Conservation (phyloP, 2,888 invertebrate genomes). For the Coremacera marginata region DNA sequence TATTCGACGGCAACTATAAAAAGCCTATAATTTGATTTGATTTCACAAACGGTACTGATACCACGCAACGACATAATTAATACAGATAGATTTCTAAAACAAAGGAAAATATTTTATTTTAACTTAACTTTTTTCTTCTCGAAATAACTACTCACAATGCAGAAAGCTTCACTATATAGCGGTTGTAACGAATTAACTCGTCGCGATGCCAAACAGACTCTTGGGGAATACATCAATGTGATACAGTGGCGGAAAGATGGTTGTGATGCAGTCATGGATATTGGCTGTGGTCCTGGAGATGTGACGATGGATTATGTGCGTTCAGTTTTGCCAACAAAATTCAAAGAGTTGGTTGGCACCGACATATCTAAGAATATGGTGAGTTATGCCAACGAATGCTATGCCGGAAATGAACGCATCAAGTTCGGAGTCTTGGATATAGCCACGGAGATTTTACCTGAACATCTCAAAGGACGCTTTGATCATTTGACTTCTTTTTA, state of each 20-base stretch:
- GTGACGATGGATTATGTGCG: slow-evolving; percentile 76
- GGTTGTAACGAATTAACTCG: slow-evolving; percentile 78
- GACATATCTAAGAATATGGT: slow-evolving; percentile 83
- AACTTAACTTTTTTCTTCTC: not conserved
- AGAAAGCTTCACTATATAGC: slow-evolving; percentile 73
- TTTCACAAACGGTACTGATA: no score
- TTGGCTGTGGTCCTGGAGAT: slow-evolving; percentile 82
- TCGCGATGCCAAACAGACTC: slow-evolving; percentile 75
- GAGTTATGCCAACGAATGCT: slow-evolving; percentile 73
- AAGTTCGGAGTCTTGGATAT: slow-evolving; percentile 73
- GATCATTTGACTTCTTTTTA: slow-evolving; percentile 82
- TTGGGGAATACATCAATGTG: slow-evolving; percentile 75
- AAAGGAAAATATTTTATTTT: no score
- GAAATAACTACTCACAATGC: no score
- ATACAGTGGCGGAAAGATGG: slow-evolving; percentile 73
- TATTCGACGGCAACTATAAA: no score
- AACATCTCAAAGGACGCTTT: slow-evolving; percentile 71
- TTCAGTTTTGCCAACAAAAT: slow-evolving; percentile 73
- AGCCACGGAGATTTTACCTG: slow-evolving; percentile 68
- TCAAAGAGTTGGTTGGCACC: slow-evolving; percentile 73
- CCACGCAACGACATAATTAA: no score
- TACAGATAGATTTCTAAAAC: no score
- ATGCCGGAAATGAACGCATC: slow-evolving; percentile 60
- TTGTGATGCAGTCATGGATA: slow-evolving; percentile 74
- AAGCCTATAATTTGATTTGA: no score